Percentiles rank a stretch among this genome's conserved stretches.
These are phyloP conservation scores for Festucalex cinctus DNA, from an alignment of 2,113 vertebrate genomes.

Conservation along the genomic window DNA sequence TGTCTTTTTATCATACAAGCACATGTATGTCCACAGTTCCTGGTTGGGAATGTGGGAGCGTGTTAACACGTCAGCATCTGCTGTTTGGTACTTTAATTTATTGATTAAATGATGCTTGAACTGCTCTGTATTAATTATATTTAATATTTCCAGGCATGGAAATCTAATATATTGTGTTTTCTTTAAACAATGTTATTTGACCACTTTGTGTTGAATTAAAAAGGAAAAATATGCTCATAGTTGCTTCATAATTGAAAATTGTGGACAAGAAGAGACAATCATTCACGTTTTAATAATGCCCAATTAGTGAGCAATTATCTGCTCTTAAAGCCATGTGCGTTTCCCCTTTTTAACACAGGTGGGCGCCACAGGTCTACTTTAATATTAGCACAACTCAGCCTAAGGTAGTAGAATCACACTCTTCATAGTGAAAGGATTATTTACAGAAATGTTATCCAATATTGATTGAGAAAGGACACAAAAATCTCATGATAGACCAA, in stretches of 20 bases:
- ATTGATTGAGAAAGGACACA: not conserved
- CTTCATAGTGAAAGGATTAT: not conserved
- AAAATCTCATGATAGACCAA: not conserved
- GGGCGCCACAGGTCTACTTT: constrained; percentile 38
- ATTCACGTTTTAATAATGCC: not conserved
- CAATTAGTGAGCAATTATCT: not conserved
- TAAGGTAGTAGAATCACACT: not conserved
- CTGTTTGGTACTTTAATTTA: not conserved
- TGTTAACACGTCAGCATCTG: constrained; percentile 20
- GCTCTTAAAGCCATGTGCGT: constrained; percentile 1
- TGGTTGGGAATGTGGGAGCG: not conserved
- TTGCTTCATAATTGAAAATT: not conserved
- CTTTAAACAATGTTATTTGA: no score
- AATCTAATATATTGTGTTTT: not conserved
- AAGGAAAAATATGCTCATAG: not conserved
- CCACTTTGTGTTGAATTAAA: no score
- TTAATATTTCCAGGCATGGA: not conserved
- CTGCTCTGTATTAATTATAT: not conserved
- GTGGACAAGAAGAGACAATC: not conserved
- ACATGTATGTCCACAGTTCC: constrained; percentile 24
- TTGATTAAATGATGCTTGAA: not conserved
- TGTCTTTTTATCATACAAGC: constrained; percentile 15
- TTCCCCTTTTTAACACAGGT: constrained; percentile 41
- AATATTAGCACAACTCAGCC: not conserved
- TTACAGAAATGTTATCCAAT: not conserved